Percentiles rank a stretch among this genome's conserved stretches.
These are phyloP conservation scores for Galeruca laticollis DNA, from an alignment of 2,888 invertebrate species.

Conservation along the genomic window DNA sequence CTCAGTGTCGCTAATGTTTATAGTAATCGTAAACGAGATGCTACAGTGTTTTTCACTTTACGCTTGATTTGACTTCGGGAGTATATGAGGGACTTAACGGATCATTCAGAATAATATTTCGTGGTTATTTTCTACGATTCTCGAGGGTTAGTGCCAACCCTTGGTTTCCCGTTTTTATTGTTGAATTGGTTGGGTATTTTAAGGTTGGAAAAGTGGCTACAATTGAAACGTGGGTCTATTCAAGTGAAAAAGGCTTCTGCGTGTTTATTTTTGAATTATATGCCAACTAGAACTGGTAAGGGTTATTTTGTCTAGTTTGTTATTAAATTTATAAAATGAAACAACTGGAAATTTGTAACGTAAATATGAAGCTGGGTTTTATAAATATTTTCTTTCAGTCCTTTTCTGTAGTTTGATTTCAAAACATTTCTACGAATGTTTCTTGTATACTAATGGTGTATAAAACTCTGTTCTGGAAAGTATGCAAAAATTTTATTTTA, in stretches of 20 bases:
- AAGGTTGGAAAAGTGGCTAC: not conserved
- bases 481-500: too few relatives aligned
- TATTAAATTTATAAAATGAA: too few relatives aligned
- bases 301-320: too few relatives aligned
- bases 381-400: too few relatives aligned
- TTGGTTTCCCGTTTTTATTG: not conserved
- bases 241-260: too few relatives aligned
- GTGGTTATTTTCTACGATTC: slow-evolving; percentile 13
- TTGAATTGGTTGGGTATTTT: not conserved
- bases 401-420: too few relatives aligned
- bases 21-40: slow-evolving; percentile 46
- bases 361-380: too few relatives aligned
- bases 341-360: too few relatives aligned
- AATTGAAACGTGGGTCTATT: not conserved
- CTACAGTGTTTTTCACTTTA: slow-evolving; percentile 45
- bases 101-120: slow-evolving; percentile 20
- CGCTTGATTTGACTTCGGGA: slow-evolving; percentile 27
- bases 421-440: too few relatives aligned
- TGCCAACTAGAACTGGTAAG: too few relatives aligned
- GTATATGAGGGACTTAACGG: slow-evolving; percentile 11
- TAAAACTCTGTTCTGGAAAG: too few relatives aligned
- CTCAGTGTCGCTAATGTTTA: slow-evolving; percentile 45
- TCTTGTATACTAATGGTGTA: too few relatives aligned
- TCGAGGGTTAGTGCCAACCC: not conserved
- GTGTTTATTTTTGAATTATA: not conserved